These are phyloP conservation scores for Chiridota heheva DNA, from an alignment of 35 echinoderm and acorn worm species.

Conservation along the genomic window DNA sequence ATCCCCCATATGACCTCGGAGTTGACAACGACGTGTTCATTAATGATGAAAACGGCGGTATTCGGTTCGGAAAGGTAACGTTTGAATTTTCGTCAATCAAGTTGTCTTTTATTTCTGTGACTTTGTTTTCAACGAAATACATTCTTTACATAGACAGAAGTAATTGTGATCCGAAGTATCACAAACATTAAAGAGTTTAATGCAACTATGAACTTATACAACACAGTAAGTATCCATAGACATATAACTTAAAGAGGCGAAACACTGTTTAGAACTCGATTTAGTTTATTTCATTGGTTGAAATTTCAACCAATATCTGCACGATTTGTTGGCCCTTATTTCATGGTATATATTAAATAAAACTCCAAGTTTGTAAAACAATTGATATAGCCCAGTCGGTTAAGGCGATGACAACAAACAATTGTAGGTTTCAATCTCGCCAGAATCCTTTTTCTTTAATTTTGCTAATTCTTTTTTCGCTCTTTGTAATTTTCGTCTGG, in stretches of 20 bases:
- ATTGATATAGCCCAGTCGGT: no score
- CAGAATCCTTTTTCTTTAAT: no score
- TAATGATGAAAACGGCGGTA: conserved; percentile 51
- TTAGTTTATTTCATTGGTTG: no score
- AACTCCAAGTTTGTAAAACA: no score
- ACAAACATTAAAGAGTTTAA: neutral
- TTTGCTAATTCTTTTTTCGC: no score
- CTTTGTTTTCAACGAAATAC: neutral
- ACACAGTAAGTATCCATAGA: neutral
- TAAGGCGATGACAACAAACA: no score
- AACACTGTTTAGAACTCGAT: no score
- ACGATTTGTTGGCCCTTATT: no score
- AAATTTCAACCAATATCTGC: no score
- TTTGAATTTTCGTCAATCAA: neutral
- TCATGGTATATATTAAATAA: no score
- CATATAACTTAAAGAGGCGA: neutral
- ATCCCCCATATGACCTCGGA: conserved; percentile 75
- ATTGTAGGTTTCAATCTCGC: no score
- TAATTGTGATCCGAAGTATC: neutral
- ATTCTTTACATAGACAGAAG: neutral
- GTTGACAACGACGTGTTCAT: conserved; percentile 67
- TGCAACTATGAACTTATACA: neutral
- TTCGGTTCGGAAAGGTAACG: conserved; percentile 76
- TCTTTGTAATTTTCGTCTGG: no score
- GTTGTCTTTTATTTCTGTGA: neutral